Base-by-base conservation (phyloP, 2,888 invertebrate species). In the Strigamia transsilvanica region DNA sequence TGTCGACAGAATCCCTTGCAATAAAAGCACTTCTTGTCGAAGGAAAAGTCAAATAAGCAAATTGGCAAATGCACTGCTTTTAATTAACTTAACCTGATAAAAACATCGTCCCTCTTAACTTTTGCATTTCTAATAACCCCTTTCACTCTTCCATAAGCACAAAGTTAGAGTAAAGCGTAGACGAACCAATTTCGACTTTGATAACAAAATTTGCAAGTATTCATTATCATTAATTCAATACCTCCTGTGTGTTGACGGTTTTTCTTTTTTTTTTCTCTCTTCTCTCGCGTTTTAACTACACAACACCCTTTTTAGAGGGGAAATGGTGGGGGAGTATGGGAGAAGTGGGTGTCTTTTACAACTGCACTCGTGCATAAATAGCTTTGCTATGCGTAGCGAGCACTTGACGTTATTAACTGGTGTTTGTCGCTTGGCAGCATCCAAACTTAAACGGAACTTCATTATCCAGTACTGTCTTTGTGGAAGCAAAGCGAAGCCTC, bases 331-430 rank as follows among this genome's bases (percentile, higher is more conserved):
- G 73, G 23, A 12, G 73, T 32, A 15, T 51, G 27, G 61, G 73
- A 32, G 73, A 73, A 10, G 32, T 32, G 73, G 73, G 73, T 73
- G 73, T 73, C 73, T 73, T 73, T 73, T 73, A 73, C 73, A 73
- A 73, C 73, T 73, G 73, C 73, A 73, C 73, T 73, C 73, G 73
- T 73, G 73, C 73, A 73, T 73, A 73, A 73, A 73, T 73, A 73
- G 73, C 73, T 73, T 73, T 73, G 73, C 73, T 73, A 73, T 38
- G 38, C 32, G 73, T 32, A n/a, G 73, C 73, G 32, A 73, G 73
- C 73, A 73, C 73, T 73, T 73, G 73, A 73, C 73, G 73, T 73
- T 73, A 73, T 73, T 73, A 73, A 73, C 73, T 73, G 73, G 73
- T 73, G 73, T 73, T 73, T 73, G 73, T 73, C 73, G 73, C 73